Conservation (phyloP, 2,888 invertebrate genomes). For the Exocentrus adspersus region DNA sequence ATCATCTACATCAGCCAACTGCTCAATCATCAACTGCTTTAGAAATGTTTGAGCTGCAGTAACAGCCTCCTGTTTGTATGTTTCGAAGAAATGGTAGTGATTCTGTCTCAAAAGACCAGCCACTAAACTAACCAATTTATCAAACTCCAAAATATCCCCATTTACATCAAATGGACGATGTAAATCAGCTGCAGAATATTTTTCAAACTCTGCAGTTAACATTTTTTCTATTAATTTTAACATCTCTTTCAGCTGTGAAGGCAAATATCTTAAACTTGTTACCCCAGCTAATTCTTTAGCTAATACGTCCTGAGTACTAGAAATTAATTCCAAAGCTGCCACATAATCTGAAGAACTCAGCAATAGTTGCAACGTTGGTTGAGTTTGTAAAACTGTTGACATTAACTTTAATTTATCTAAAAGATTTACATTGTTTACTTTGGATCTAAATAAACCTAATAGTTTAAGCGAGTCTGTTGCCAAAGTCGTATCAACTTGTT, state of each 20-base stretch:
- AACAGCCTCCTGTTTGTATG: conserved; percentile 76
- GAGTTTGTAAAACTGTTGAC: conserved; percentile 96
- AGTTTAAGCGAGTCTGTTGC: conserved; percentile 84
- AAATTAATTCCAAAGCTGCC: conserved; percentile 95
- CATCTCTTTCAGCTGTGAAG: conserved; percentile 95
- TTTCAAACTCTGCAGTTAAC: conserved; percentile 93
- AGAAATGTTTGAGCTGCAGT: conserved; percentile 88
- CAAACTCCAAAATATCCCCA: conserved; percentile 78
- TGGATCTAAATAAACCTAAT: conserved; percentile 74
- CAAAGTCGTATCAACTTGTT: conserved; percentile 79
- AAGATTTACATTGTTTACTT: conserved; percentile 73
- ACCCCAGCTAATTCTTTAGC: conserved; percentile 90
- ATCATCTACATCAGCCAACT: conserved; percentile 69
- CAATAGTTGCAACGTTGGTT: conserved; percentile 94
- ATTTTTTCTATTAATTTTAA: conserved; percentile 95
- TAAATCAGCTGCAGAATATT: conserved; percentile 90
- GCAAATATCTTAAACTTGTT: conserved; percentile 94
- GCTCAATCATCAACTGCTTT: conserved; percentile 89
- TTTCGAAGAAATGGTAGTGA: conserved; percentile 88
- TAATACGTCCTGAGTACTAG: conserved; percentile 94
- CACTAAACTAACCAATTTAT: conserved; percentile 72
- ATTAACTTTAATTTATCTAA: conserved; percentile 86
- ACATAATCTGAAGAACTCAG: conserved; percentile 97
- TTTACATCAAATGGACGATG: conserved; percentile 79
- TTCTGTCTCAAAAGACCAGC: conserved; percentile 90